phyloP scores from a whole-genome alignment of 1,140 invertebrate species.

The Drosophila murphyi region DNA sequence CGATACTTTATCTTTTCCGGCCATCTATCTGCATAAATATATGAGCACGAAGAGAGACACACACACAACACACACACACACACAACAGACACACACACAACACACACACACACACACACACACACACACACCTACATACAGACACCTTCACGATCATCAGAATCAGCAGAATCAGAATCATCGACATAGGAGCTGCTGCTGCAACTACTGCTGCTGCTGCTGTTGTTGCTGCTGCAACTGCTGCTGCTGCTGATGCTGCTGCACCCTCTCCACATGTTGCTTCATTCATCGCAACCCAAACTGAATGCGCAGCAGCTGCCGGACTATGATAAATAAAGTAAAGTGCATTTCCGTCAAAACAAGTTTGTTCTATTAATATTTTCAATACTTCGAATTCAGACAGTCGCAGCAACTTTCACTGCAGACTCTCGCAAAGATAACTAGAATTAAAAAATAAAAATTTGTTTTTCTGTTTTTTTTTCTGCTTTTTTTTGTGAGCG shows the following conservation, averaged over 20 bases:
- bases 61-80: constrained; percentile 3
- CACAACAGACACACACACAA: background rate
- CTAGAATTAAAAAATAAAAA: constrained; percentile 56
- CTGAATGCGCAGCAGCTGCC: constrained; percentile 54
- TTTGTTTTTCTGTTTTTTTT: constrained; percentile 1
- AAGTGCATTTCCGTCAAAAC: constrained; percentile 83
- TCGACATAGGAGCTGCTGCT: constrained; percentile 30
- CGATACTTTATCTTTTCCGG: constrained; percentile 78
- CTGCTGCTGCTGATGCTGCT: background rate
- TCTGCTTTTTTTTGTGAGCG: constrained; percentile 26
- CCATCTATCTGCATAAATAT: constrained; percentile 79
- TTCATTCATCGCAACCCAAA: constrained; percentile 70
- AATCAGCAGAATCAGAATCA: constrained; percentile 40
- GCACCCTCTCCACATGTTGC: constrained; percentile 74
- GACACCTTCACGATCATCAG: constrained; percentile 28
- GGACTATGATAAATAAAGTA: constrained; percentile 82
- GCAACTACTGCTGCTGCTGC: background rate
- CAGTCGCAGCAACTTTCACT: constrained; percentile 74
- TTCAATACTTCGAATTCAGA: constrained; percentile 83
- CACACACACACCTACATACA: constrained; percentile 6
- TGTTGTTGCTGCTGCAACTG: constrained; percentile 4
- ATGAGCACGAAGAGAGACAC: constrained; percentile 41
- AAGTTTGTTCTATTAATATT: constrained; percentile 84
- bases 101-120: constrained; percentile 12
- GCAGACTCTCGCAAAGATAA: constrained; percentile 60